Conservation (phyloP, 2,888 invertebrate species). For the Dynastes tityus region DNA sequence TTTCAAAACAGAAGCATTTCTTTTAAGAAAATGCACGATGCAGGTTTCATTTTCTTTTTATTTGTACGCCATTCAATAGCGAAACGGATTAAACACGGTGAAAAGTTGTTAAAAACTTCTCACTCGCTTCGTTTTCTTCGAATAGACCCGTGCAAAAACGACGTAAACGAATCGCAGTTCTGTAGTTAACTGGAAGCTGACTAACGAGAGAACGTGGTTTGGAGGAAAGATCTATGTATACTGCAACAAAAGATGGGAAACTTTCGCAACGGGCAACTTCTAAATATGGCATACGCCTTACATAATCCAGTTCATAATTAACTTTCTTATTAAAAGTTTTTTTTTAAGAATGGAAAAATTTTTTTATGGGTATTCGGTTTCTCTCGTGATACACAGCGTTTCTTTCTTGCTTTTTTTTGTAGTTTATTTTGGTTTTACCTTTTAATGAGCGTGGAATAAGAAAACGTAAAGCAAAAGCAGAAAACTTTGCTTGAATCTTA, state of each 20-base stretch:
- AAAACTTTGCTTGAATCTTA: too few species aligned
- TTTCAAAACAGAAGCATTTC: too few species aligned
- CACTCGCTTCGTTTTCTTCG: too few species aligned
- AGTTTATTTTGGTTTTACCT: not conserved
- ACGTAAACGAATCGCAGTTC: not conserved
- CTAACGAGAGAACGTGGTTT: not conserved
- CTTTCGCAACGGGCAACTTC: not conserved
- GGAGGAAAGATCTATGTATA: not conserved
- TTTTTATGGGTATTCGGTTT: conserved; percentile 13
- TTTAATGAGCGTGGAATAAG: not conserved
- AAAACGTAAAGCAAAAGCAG: too few species aligned
- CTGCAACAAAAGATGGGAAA: not conserved
- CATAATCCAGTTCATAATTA: conserved; percentile 47
- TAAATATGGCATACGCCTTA: not conserved
- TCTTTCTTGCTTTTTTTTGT: not conserved
- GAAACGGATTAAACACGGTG: too few species aligned
- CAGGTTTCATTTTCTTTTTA: too few species aligned
- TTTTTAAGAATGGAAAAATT: conserved; percentile 41
- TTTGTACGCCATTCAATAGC: too few species aligned
- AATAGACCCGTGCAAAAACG: too few species aligned
- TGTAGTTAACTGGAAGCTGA: not conserved
- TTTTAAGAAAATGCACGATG: too few species aligned
- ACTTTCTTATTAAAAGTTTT: conserved; percentile 47
- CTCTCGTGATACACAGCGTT: not conserved
- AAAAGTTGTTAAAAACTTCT: too few species aligned